Base-by-base conservation (phyloP, 2,113 vertebrate species). In the Trachemys scripta region DNA sequence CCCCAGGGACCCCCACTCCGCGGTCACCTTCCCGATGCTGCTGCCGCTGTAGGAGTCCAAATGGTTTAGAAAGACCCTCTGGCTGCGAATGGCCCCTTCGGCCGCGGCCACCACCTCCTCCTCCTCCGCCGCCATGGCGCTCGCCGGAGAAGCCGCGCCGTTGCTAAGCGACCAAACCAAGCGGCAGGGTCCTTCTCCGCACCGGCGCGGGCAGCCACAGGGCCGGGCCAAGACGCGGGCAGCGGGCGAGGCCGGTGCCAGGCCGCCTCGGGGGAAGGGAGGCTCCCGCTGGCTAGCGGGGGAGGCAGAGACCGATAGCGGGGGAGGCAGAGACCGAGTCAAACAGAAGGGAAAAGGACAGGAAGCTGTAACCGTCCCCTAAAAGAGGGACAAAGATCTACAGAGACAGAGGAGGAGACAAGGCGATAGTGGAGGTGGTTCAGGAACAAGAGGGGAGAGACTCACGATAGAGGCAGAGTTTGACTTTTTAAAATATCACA, bases 51-150 rank as follows among this genome's bases (percentile, higher is more conserved):
- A 99, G 0, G 98, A 98, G 95, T 99, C 99, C 31, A 99, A 38
- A 49, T 98, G 97, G 97, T 99, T 99, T 45, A 99, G 96, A 85
- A 99, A 99, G 95, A 99, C 88, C 59, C 98, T 88, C 83, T 86
- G 98, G 12, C 88, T 80, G 5, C 54, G 85, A 8, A 14, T 42
- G 12, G 84, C 56, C 4, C n/a, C 90, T 82, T 65, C 84, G 89
- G 89, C 81, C 19, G 86, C 90, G 49, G 88, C 85, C 14, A 91
- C 91, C 7, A 49, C 95, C 98, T 98, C 98, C 82, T 87, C 95
- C 88, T 90, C 92, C 72, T 91, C 92, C 1, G 80, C 25, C 2
- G 85, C 94, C 50, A 4, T 81, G 1, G 65, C 42, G 10, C 17
- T 24, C 2, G 84, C 9, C 5, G 6, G 42, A 38, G 82, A 94